These are phyloP conservation scores for Sinocyclocheilus rhinocerous DNA, from an alignment of 2,113 vertebrate species.

Conservation along the genomic window DNA sequence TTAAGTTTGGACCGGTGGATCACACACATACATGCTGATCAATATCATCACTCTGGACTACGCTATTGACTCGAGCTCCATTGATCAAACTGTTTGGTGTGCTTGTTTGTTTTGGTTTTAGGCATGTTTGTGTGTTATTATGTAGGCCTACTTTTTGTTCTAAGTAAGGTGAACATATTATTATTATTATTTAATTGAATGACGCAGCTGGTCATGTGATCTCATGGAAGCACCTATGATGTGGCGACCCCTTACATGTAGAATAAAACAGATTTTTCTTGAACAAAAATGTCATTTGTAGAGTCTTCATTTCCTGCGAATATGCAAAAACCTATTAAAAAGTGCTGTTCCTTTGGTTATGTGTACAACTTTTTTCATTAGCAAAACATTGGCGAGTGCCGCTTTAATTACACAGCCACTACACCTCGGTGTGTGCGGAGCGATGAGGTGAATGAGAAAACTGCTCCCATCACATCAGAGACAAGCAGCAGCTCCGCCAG, in stretches of 20 bases:
- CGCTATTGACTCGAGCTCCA: background rate
- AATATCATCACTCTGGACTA: background rate
- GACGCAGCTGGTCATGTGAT: background rate
- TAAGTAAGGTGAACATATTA: background rate
- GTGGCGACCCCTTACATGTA: background rate
- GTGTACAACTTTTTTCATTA: background rate
- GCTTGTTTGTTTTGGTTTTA: background rate
- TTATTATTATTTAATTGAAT: background rate
- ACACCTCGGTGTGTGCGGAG: background rate
- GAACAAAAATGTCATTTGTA: background rate
- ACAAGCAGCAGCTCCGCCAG: background rate
- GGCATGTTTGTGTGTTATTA: background rate
- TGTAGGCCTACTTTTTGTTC: background rate
- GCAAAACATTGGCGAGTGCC: background rate
- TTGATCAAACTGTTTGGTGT: background rate
- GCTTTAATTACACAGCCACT: background rate
- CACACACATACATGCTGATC: background rate
- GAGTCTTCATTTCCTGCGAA: background rate
- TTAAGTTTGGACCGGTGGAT: background rate
- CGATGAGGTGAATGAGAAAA: constrained; percentile 1
- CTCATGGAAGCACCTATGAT: background rate
- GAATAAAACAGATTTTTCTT: background rate
- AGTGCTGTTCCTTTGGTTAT: background rate
- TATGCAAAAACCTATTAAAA: background rate
- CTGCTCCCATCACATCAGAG: background rate